Base-by-base conservation (phyloP, 2,888 invertebrate species). In the Drosophila prolongata region DNA sequence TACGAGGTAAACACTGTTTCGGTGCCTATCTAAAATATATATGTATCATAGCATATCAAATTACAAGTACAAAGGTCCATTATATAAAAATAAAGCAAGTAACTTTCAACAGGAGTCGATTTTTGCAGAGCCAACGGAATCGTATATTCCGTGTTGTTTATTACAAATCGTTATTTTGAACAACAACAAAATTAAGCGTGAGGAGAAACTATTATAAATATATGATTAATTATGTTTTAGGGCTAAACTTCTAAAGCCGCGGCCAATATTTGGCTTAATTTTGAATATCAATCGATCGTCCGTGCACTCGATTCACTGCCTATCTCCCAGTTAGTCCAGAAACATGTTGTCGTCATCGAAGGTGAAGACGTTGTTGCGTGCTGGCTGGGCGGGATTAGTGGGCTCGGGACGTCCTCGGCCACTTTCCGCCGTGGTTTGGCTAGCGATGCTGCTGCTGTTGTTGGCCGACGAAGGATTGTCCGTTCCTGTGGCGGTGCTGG, bases 331-430 rank as follows among this genome's bases (percentile, higher is more conserved):
- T 78, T 91, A 90, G 78, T 90, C 90, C 84, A 90, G 90, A 77
- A 91, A 91, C 77, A 91, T 90, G 80, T 91, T 91, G 72, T 91
- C 91, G 71, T 92, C 92, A 53, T 92, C 92, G 76, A 90, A 91
- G 65, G 90, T 90, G 66, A 91, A 90, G 49, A 89, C 79, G 66
- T 91, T 92, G 58, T 86, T 86, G 49, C 79, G 84, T 43, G 71
- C 34, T 47, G 30, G 30, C 47, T 75, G 56, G 47, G 75, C 52
- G 34, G 55, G 73, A 72, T 27, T 55, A 27, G 68, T 38, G 50
- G 60, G 60, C 19, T 54, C 73, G 14, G 61, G 34, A 19, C 66
- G 75, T 54, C 44, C 65, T 34, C 38, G 27, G 9, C 16, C 30
- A 10, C 68, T 34, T 30, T 67, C 72, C 62, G 65, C 61, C 16